These are phyloP conservation scores for Chelmon rostratus DNA, from an alignment of 2,797 vertebrate genomes.

Conservation along the genomic window DNA sequence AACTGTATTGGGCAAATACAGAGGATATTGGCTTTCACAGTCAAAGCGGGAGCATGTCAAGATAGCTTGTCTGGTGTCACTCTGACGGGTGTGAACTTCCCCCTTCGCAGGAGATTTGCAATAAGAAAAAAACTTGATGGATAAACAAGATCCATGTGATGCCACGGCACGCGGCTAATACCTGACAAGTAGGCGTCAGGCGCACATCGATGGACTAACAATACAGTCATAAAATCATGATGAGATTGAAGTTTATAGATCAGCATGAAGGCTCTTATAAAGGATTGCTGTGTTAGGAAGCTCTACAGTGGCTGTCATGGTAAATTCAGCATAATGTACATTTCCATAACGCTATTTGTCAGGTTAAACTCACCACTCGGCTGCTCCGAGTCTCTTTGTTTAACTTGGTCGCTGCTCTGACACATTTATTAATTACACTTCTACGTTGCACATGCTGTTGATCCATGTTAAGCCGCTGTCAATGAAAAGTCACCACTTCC, in stretches of 20 bases:
- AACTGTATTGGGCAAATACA: slow-evolving; percentile 47
- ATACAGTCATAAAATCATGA: background rate
- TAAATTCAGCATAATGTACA: background rate
- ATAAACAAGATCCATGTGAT: background rate
- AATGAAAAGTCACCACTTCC: background rate
- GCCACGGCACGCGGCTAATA: background rate
- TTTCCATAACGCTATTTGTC: background rate
- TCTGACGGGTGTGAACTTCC: slow-evolving; percentile 25
- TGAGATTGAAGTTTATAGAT: slow-evolving; percentile 6
- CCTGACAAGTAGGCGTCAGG: slow-evolving; percentile 12
- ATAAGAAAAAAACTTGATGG: slow-evolving; percentile 1
- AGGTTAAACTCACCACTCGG: background rate
- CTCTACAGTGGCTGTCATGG: background rate
- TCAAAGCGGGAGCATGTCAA: slow-evolving; percentile 46
- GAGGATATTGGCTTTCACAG: slow-evolving; percentile 58
- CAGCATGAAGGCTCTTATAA: background rate
- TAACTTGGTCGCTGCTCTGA: background rate
- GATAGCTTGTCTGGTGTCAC: slow-evolving; percentile 40
- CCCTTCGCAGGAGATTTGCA: slow-evolving; percentile 23
- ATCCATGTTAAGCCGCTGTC: background rate
- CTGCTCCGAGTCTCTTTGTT: background rate
- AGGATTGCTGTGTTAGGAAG: background rate
- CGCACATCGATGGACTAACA: background rate
- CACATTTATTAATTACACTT: background rate
- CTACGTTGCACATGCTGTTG: background rate